These are phyloP conservation scores for Diacarnus erythraeanus DNA, from an alignment of 37 sponge, comb jelly and placozoan genomes.

Conservation along the genomic window DNA sequence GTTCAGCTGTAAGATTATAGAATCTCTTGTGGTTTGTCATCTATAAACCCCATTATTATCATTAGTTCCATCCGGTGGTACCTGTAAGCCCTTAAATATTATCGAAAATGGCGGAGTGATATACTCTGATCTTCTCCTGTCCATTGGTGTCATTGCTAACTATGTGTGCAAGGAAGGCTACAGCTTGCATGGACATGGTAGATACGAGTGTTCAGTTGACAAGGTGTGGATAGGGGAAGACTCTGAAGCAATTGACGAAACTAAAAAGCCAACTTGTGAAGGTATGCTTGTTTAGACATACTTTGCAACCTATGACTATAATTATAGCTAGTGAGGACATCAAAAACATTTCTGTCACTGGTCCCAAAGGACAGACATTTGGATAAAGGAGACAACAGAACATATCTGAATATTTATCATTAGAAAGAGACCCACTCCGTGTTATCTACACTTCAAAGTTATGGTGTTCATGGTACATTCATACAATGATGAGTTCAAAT, in stretches of 20 bases:
- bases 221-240: conserved; percentile 11
- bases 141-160: conserved; percentile 15
- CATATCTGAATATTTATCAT: too few species aligned
- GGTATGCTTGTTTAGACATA: background rate
- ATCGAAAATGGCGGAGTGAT: conserved; percentile 21
- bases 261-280: conserved; percentile 17
- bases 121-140: conserved; percentile 16
- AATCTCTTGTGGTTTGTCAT: background rate
- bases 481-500: too few species aligned
- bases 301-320: background rate
- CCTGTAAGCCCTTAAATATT: background rate
- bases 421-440: too few species aligned
- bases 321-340: too few species aligned
- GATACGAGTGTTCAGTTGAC: conserved; percentile 12
- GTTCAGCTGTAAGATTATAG: too few species aligned
- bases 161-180: conserved; percentile 24
- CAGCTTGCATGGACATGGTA: conserved; percentile 17
- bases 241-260: background rate
- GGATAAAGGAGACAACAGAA: too few species aligned
- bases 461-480: too few species aligned
- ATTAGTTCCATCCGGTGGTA: conserved; percentile 16
- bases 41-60: background rate
- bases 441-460: too few species aligned
- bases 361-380: too few species aligned
- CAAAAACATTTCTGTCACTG: too few species aligned